Percentiles rank a stretch among this genome's conserved stretches.
phyloP scores from a whole-genome alignment of 2,113 vertebrate genomes.

The Gopherus evgoodei region DNA sequence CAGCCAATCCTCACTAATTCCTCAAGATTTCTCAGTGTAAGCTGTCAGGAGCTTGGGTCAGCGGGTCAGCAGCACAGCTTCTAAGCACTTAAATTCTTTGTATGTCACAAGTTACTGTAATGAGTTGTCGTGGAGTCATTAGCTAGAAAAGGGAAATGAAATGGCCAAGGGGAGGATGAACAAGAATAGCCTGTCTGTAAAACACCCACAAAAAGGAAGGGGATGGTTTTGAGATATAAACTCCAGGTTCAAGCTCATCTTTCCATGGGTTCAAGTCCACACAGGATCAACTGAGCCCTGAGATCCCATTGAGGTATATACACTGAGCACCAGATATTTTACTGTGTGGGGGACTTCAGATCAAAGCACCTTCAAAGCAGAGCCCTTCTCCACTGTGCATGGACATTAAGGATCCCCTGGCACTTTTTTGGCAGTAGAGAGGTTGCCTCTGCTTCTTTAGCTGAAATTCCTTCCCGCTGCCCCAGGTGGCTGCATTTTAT shows the following conservation, averaged over 20 bases:
- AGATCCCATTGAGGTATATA: not conserved
- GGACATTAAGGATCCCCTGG: not conserved
- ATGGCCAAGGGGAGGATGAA: not conserved
- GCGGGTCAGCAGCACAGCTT: not conserved
- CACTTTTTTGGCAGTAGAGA: not conserved
- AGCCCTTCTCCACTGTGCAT: accelerated
- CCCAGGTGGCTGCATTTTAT: not conserved
- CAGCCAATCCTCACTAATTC: not conserved
- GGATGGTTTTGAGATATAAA: accelerated
- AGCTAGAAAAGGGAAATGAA: not conserved
- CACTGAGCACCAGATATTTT: not conserved
- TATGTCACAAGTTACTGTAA: not conserved
- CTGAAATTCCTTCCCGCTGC: not conserved
- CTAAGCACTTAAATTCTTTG: not conserved
- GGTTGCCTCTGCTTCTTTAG: not conserved
- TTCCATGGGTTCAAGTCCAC: accelerated
- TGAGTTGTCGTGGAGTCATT: not conserved
- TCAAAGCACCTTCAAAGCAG: not conserved
- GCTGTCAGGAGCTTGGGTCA: accelerated
- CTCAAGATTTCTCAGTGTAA: not conserved
- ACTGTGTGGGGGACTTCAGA: not conserved
- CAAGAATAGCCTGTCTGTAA: not conserved
- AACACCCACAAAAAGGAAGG: accelerated
- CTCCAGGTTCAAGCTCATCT: not conserved
- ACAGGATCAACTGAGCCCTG: not conserved